Percentiles rank a stretch among this genome's conserved stretches.
phyloP scores from a whole-genome alignment of 2,797 vertebrate species.

The Gadopsis marmoratus region DNA sequence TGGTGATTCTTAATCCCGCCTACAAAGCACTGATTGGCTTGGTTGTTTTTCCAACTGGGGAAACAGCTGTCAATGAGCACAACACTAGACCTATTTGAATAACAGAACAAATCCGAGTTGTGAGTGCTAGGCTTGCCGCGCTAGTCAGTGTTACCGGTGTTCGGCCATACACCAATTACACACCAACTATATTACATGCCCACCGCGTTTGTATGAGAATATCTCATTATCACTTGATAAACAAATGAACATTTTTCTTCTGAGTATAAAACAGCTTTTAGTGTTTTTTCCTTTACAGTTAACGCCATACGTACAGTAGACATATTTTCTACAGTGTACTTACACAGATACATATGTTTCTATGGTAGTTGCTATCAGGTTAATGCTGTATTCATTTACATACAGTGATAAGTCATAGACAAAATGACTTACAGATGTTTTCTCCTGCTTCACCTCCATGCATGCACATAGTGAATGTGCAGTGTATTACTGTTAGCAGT shows the following conservation, averaged over 20 bases:
- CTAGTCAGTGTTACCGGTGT: too few relatives aligned
- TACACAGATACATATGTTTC: neutral
- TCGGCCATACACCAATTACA: too few relatives aligned
- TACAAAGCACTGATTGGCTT: neutral
- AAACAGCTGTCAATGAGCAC: neutral
- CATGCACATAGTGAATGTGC: conserved; percentile 23
- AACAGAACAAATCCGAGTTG: neutral
- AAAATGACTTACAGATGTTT: conserved; percentile 12
- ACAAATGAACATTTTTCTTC: neutral
- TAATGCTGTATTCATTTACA: conserved; percentile 5
- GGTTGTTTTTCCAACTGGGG: neutral
- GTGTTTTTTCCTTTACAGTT: neutral
- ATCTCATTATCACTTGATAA: neutral
- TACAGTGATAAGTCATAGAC: neutral
- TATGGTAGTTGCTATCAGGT: neutral
- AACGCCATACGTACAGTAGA: neutral
- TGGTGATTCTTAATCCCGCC: neutral
- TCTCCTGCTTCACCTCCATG: conserved; percentile 9
- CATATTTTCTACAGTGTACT: neutral
- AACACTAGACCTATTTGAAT: neutral
- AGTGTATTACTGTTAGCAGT: conserved; percentile 21
- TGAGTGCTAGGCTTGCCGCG: neutral
- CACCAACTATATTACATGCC: too few relatives aligned
- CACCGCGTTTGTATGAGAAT: neutral
- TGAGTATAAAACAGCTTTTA: conserved; percentile 27